A percentile compares a stretch with the other conserved stretches of the same genome.
These are phyloP conservation scores for Chironomus riparius DNA, from an alignment of 2,888 invertebrate genomes.

Conservation along the genomic window DNA sequence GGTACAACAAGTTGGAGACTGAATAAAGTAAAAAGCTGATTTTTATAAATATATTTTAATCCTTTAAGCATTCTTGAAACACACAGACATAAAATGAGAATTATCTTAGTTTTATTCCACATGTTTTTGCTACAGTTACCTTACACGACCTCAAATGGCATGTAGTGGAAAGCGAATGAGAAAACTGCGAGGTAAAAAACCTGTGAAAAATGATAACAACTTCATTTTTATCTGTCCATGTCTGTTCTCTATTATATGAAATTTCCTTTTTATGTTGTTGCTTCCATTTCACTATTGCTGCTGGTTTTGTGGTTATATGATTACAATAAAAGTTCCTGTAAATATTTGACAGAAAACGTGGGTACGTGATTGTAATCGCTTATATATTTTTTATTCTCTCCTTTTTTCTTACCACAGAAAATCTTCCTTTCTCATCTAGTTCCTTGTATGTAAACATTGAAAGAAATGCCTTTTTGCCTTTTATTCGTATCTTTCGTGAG, in stretches of 20 bases:
- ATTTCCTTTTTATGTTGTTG: not conserved
- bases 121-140: no score
- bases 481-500: not conserved
- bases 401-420: not conserved
- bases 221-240: constrained; percentile 11
- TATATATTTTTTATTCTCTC: not conserved
- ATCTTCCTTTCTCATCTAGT: not conserved
- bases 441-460: not conserved
- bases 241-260: not conserved
- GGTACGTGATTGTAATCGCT: constrained; percentile 14
- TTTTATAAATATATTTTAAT: no score
- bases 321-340: constrained; percentile 2
- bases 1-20: no score
- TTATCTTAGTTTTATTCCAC: no score
- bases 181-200: not conserved
- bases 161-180: not conserved
- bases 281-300: not conserved
- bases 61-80: no score
- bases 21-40: no score
- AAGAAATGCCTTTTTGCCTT: not conserved
- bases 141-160: no score
- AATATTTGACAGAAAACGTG: constrained; percentile 16
- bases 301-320: not conserved
- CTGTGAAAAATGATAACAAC: constrained; percentile 20
- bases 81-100: no score